phyloP scores from a whole-genome alignment of 2,888 invertebrate species.

The Apodemia mormo region DNA sequence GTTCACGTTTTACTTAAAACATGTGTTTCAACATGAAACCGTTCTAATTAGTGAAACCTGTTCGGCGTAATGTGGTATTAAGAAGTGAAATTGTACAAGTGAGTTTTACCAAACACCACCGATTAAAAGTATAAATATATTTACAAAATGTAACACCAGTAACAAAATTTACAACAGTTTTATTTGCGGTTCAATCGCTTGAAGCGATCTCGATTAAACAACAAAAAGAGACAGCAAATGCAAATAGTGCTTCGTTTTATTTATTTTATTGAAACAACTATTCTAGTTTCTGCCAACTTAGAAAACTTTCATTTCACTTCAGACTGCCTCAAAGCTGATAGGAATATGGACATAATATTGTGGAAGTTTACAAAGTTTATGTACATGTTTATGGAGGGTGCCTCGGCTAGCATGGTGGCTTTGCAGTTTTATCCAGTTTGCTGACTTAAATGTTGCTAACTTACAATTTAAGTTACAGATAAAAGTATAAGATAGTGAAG shows the following conservation, averaged over 20 bases:
- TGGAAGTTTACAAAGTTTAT: conserved; percentile 16
- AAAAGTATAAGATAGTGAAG: background rate
- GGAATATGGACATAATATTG: conserved; percentile 13
- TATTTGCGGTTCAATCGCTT: background rate
- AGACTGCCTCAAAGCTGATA: conserved; percentile 9
- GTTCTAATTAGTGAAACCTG: no score
- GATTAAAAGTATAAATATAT: no score
- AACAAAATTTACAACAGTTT: background rate
- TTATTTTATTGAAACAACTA: conserved; percentile 11
- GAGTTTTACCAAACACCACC: no score
- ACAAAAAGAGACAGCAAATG: background rate
- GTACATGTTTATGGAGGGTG: conserved; percentile 7
- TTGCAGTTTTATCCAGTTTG: conserved; percentile 12
- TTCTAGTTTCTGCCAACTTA: conserved; percentile 6
- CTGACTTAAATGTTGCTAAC: background rate
- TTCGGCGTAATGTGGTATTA: no score
- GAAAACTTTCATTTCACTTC: background rate
- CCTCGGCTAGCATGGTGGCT: background rate
- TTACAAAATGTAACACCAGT: no score
- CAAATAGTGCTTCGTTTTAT: background rate
- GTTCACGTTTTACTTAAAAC: no score
- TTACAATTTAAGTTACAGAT: background rate
- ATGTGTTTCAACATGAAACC: no score
- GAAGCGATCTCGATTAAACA: background rate
- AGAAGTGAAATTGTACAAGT: no score